A percentile compares a stretch with the other conserved stretches of the same genome.
Conservation (phyloP, 2,888 invertebrate genomes). For the Tetranychus truncatus region DNA sequence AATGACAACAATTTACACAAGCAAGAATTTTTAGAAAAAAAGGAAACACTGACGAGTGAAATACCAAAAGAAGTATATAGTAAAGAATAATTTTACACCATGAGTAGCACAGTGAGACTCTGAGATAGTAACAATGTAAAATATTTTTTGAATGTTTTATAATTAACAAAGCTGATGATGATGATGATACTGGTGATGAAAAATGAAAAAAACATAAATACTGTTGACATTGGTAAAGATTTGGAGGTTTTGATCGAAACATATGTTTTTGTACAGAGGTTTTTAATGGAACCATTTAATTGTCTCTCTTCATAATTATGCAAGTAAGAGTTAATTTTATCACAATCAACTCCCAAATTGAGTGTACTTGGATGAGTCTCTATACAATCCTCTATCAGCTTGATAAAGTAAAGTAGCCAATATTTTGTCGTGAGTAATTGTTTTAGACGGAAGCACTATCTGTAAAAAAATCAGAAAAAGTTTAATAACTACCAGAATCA, state of each 20-base stretch:
- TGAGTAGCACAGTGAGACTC: no score
- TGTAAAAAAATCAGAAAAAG: slow-evolving; percentile 31
- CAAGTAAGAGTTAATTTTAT: neutral
- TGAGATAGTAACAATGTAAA: no score
- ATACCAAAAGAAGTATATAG: no score
- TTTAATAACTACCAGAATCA: neutral
- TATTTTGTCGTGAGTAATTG: slow-evolving; percentile 75
- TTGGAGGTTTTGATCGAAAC: neutral
- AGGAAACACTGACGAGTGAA: no score
- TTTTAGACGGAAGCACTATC: slow-evolving; percentile 75
- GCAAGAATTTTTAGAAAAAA: no score
- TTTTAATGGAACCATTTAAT: neutral
- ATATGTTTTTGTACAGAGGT: neutral
- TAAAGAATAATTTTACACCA: no score
- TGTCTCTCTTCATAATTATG: neutral
- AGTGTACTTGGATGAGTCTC: neutral
- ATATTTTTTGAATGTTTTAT: no score
- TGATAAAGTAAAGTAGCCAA: slow-evolving; percentile 80
- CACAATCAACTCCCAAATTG: slow-evolving; percentile 7
- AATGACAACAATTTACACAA: no score
- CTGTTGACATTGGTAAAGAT: neutral
- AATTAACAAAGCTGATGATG: no score
- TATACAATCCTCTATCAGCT: slow-evolving; percentile 73
- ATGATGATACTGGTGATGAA: neutral
- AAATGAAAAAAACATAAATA: neutral